Base-by-base conservation (phyloP, 2,113 vertebrate species). In the Henicopernis longicauda region DNA sequence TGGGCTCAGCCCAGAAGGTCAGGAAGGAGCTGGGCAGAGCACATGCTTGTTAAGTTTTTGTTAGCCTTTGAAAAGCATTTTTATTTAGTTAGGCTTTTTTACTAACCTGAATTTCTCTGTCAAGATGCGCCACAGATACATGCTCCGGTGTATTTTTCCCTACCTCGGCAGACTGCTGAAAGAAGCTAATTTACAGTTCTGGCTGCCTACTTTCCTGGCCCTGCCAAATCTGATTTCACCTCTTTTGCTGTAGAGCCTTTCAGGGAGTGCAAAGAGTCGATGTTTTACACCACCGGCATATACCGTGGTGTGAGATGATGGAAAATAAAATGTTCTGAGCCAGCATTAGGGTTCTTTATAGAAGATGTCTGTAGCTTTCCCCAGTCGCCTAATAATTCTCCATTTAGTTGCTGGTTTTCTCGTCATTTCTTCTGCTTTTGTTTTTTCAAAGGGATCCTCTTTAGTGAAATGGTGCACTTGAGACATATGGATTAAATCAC, bases 161-260 rank as follows among this genome's bases (percentile, higher is more conserved):
- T 36, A 4, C 86, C 63, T 73, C 25, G 14, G 57, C 54, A 73
- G 76, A n/a, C 38, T 67, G 95, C 89, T 72, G 58, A 12, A 16
- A 55, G 77, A 49, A 90, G 78, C 13, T 49, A 27, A 57, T 96
- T 76, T 42, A 34, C 36, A 63, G 86, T 29, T 22, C 86, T 96
- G 94, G 97, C 85, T 94, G 89, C 78, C 52, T 44, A 40, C 31
- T 57, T 32, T 32, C 54, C 76, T n/a, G 49, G 52, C 70, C 42
- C 59, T 95, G 88, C 97, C 95, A 90, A 72, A 71, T 63, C 95
- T 95, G 95, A 97, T 96, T 95, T 97, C 95, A 91, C 89, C 61
- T 96, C 82, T 89, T 74, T 50, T 47, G 67, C 97, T 62, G 92
- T 9, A 7, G 50, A 94, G 71, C 7, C 85, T 89, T 86, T 73